Evolutionary conservation across 2,888 invertebrate genomes (phyloP), one percentile per base, ranked within the genome.

Genomic region (Idaea aversata): DNA sequence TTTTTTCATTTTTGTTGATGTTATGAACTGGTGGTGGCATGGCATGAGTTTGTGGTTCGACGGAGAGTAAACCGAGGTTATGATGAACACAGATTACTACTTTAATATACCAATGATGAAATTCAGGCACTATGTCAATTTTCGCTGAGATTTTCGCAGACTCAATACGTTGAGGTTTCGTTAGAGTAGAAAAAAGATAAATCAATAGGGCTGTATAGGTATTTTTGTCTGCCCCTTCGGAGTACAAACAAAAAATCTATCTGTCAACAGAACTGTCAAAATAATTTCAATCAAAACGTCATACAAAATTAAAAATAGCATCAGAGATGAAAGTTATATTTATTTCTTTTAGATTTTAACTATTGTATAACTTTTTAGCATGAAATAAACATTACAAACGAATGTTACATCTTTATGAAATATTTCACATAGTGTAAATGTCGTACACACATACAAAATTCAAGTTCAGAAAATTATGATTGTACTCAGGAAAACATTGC

Each of bases 301-400:
- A 77, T 74, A 74, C 67, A 65, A 70, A 65, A 65, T 63, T 64
- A 83, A 87, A 91, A 92, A 91, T 90, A 92, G 90, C 77, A 85
- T 86, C 83, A 83, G 86, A 86, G 85, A 90, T 90, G 91, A 88
- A 87, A 91, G 92, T 91, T 91, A 92, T 90, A 91, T 91, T 83
- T 91, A 88, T 87, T 83, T 80, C 85, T 79, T 75, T 69, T 81
- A 75, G 72, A 75, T 77, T 80, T 77, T 74, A 78, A 77, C 75
- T 77, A 73, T 69, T 73, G 61, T 71, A 78, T 70, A 72, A 73
- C 62, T 70, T 66, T 78, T 71, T 74, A 84, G 70, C 75, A 88
- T 88, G 84, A 79, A 77, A 78, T 80, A 74, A 74, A 73, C 15
- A 69, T 74, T 71, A 66, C 70, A 72, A 77, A 10, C 78, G 75